phyloP scores from a whole-genome alignment of 2,888 invertebrate genomes.

The Phyto melanocephala region DNA sequence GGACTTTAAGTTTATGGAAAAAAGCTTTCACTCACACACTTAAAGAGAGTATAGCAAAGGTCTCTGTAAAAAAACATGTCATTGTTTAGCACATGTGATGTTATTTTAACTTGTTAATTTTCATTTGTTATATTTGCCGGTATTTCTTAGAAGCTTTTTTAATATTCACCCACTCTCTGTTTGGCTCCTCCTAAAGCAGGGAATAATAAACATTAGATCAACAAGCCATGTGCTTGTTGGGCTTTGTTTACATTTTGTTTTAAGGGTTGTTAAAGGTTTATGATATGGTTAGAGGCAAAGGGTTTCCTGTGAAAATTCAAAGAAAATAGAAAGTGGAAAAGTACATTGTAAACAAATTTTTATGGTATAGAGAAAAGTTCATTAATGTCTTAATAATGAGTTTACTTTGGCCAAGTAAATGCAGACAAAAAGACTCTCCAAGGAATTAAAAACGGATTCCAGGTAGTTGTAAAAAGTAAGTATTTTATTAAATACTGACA shows the following conservation, averaged over 20 bases:
- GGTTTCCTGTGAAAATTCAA: not conserved
- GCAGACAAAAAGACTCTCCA: not conserved
- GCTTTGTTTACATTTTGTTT: slow-evolving; percentile 58
- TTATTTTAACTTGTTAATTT: slow-evolving; percentile 20
- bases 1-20: slow-evolving; percentile 7
- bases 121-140: slow-evolving; percentile 51
- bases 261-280: slow-evolving; percentile 22
- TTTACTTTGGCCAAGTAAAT: not conserved
- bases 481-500: no score
- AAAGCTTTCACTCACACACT: slow-evolving; percentile 4
- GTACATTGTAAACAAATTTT: not conserved
- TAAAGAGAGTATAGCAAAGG: no score
- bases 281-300: no score
- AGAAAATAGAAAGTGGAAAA: slow-evolving; percentile 34
- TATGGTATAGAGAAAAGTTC: not conserved
- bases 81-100: slow-evolving; percentile 40
- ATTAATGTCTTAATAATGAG: not conserved
- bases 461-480: no score
- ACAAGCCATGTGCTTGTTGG: slow-evolving; percentile 42
- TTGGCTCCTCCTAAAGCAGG: no score
- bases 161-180: not conserved
- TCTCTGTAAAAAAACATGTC: not conserved
- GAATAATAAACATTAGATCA: slow-evolving; percentile 10
- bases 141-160: slow-evolving; percentile 23
- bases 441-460: not conserved